Percentiles rank a stretch among this genome's conserved stretches.
These are phyloP conservation scores for Paralichthys olivaceus DNA, from an alignment of 2,113 vertebrate genomes.

Conservation along the genomic window DNA sequence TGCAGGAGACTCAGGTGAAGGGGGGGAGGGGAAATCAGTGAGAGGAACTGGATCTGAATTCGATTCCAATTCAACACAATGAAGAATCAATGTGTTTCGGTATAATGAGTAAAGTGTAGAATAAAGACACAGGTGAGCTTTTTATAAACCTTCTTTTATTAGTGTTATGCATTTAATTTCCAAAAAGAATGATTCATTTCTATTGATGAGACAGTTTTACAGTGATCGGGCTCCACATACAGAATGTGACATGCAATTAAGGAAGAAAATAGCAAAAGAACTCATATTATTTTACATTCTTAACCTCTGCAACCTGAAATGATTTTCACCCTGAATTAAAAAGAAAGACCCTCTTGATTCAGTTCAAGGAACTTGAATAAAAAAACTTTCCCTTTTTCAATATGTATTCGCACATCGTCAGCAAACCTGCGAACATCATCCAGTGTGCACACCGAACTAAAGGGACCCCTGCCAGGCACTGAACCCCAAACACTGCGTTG, in stretches of 20 bases:
- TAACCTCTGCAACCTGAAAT: slow-evolving; percentile 63
- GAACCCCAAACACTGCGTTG: background rate
- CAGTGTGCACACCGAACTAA: slow-evolving; percentile 5
- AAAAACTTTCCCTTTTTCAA: background rate
- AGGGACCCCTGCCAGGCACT: slow-evolving; percentile 14
- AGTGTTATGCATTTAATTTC: slow-evolving; percentile 70
- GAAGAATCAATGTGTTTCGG: too few species aligned
- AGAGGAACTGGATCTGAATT: too few species aligned
- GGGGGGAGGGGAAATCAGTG: too few species aligned
- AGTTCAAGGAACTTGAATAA: slow-evolving; percentile 4
- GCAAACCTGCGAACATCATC: slow-evolving; percentile 6
- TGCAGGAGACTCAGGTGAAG: too few species aligned
- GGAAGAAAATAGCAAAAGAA: slow-evolving; percentile 56
- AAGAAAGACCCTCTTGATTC: slow-evolving; percentile 33
- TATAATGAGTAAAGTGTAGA: too few species aligned
- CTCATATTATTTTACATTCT: slow-evolving; percentile 70
- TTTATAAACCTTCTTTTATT: slow-evolving; percentile 77
- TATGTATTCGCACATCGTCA: slow-evolving; percentile 1
- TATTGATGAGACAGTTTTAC: slow-evolving; percentile 75
- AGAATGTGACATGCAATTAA: slow-evolving; percentile 81
- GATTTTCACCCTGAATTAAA: slow-evolving; percentile 65
- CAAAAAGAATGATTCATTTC: slow-evolving; percentile 76
- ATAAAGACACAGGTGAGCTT: slow-evolving; percentile 13
- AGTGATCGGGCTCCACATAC: slow-evolving; percentile 78
- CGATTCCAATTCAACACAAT: too few species aligned